phyloP scores from a whole-genome alignment of 2,888 invertebrate species.

The Agrilus cyanescens region DNA sequence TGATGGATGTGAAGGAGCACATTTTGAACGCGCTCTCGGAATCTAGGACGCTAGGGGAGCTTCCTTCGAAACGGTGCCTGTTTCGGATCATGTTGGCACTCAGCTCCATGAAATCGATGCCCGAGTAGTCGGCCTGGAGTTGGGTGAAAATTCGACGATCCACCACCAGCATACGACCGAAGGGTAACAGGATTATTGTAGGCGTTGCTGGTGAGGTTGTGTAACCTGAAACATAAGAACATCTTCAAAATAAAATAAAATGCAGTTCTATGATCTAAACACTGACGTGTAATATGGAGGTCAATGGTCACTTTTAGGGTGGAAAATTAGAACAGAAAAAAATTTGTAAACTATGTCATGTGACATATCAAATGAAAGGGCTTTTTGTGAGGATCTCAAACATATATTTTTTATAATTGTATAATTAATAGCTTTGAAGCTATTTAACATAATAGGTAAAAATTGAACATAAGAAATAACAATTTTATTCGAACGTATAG shows the following conservation, averaged over 20 bases:
- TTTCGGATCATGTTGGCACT: slow-evolving; percentile 40
- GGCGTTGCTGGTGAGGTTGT: slow-evolving; percentile 34
- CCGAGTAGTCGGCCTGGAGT: slow-evolving; percentile 34
- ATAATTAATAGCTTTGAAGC: too few species aligned
- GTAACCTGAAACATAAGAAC: slow-evolving; percentile 16
- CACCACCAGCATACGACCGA: slow-evolving; percentile 44
- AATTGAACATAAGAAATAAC: too few species aligned
- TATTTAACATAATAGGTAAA: too few species aligned
- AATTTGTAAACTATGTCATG: too few species aligned
- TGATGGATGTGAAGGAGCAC: slow-evolving; percentile 36
- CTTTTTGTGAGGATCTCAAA: too few species aligned
- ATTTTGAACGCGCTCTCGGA: slow-evolving; percentile 43
- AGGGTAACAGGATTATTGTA: slow-evolving; percentile 43
- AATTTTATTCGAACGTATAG: too few species aligned
- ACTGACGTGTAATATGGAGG: too few species aligned
- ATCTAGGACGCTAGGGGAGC: slow-evolving; percentile 37
- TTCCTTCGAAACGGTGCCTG: slow-evolving; percentile 30
- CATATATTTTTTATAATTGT: too few species aligned
- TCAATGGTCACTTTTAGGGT: too few species aligned
- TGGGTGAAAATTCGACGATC: slow-evolving; percentile 42
- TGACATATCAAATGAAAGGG: too few species aligned
- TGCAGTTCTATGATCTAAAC: too few species aligned
- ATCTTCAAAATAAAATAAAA: background rate
- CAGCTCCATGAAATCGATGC: slow-evolving; percentile 41
- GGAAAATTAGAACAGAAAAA: too few species aligned